Percentiles rank a stretch among this genome's conserved stretches.
Evolutionary conservation across 2,888 invertebrate species (phyloP).

Genomic region (Leptodirus hochenwartii): DNA sequence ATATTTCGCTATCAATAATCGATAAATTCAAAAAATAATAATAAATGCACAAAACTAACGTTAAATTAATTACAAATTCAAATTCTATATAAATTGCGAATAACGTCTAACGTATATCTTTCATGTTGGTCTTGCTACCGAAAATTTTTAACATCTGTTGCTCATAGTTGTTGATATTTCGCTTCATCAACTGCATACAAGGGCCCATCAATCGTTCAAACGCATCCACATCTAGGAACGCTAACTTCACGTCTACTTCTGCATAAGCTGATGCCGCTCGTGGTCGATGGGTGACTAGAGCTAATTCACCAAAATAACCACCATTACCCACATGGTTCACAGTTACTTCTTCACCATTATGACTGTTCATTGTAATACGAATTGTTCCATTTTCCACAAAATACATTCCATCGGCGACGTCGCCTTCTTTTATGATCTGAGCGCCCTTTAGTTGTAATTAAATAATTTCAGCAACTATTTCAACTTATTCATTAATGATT

Average conservation of each 20-base stretch:
- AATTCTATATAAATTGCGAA: too few species aligned
- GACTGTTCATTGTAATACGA: conserved; percentile 71
- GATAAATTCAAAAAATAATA: too few species aligned
- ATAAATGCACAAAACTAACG: too few species aligned
- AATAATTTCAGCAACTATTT: too few species aligned
- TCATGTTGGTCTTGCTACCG: conserved; percentile 86
- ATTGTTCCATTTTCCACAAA: conserved; percentile 89
- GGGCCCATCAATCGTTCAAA: conserved; percentile 95
- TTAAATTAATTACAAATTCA: too few species aligned
- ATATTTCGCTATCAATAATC: too few species aligned
- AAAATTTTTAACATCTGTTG: conserved; percentile 90
- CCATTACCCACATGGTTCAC: conserved; percentile 52
- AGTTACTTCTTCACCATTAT: conserved; percentile 54
- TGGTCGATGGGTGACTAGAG: conserved; percentile 91
- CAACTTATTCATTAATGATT: too few species aligned
- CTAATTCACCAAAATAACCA: conserved; percentile 92
- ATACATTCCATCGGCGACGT: conserved; percentile 91
- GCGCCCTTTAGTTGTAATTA: too few species aligned
- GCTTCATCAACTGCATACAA: conserved; percentile 97
- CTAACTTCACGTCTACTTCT: conserved; percentile 71
- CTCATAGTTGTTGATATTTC: conserved; percentile 94
- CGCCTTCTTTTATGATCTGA: conserved; percentile 77
- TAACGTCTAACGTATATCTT: conserved; percentile 76
- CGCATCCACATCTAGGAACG: conserved; percentile 94
- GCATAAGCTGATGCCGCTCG: conserved; percentile 87